Percentiles rank a stretch among this genome's conserved stretches.
These are phyloP conservation scores for Leptinotarsa juncta DNA, from an alignment of 2,888 invertebrate genomes.

Conservation along the genomic window DNA sequence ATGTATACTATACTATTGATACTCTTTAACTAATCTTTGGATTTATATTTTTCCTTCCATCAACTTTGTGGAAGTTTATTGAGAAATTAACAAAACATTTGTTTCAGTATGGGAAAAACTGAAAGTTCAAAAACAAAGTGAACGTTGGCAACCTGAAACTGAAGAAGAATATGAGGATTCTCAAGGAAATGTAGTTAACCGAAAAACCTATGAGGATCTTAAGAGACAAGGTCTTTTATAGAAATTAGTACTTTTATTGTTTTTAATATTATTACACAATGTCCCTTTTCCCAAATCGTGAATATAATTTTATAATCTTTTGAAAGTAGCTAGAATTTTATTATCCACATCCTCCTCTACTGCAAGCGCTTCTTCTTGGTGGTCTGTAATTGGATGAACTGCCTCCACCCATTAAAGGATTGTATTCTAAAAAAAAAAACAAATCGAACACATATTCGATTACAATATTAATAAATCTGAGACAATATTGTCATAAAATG, in stretches of 20 bases:
- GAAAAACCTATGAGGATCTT: constrained; percentile 98
- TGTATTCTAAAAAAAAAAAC: constrained; percentile 57
- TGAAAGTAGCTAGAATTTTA: constrained; percentile 8
- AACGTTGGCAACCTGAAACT: constrained; percentile 95
- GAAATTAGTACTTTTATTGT: constrained; percentile 47
- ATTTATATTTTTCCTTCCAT: too few species aligned
- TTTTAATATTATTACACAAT: background rate
- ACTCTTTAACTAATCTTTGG: too few species aligned
- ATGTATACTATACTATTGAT: too few species aligned
- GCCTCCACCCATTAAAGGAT: constrained; percentile 61
- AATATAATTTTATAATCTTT: constrained; percentile 12
- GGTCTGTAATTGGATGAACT: constrained; percentile 59
- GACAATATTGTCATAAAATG: background rate
- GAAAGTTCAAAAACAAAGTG: constrained; percentile 93
- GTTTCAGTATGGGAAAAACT: constrained; percentile 95
- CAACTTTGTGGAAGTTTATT: too few species aligned
- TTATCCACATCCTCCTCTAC: constrained; percentile 62
- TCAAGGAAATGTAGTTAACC: constrained; percentile 97
- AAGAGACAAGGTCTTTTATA: constrained; percentile 97
- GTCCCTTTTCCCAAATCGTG: constrained; percentile 1
- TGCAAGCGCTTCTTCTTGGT: constrained; percentile 59
- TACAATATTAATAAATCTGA: background rate
- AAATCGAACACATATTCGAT: background rate
- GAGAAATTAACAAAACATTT: background rate
- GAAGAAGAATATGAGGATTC: constrained; percentile 99